phyloP scores from a whole-genome alignment of 2,888 invertebrate species.

The Maniola hyperantus region DNA sequence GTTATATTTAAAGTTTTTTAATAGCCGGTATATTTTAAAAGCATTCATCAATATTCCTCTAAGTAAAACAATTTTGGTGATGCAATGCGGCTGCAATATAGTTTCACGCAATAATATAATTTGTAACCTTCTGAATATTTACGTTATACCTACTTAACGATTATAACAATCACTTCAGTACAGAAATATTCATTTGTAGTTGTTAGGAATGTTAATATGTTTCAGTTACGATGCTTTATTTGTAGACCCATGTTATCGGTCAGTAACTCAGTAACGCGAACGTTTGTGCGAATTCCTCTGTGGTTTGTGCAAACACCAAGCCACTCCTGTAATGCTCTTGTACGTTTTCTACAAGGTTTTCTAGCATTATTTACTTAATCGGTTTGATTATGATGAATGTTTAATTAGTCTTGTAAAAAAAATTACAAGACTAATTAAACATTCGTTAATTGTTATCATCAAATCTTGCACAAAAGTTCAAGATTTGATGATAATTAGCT shows the following conservation, averaged over 20 bases:
- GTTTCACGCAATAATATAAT: background rate
- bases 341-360: slow-evolving; percentile 22
- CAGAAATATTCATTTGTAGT: slow-evolving; percentile 1
- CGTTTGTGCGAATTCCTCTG: slow-evolving; percentile 35
- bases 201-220: background rate
- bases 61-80: background rate
- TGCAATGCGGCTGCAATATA: slow-evolving; percentile 4
- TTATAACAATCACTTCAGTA: slow-evolving; percentile 1
- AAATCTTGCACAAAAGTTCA: too few relatives aligned
- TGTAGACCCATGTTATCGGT: slow-evolving; percentile 34
- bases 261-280: slow-evolving; percentile 28
- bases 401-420: too few relatives aligned
- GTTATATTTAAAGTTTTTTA: background rate
- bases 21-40: background rate
- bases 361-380: slow-evolving; percentile 14
- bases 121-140: slow-evolving; percentile 15
- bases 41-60: background rate
- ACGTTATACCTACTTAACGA: background rate
- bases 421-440: too few relatives aligned
- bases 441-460: too few relatives aligned
- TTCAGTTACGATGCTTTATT: slow-evolving; percentile 23
- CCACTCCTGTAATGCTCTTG: too few relatives aligned
- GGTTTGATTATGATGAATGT: too few relatives aligned
- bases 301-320: slow-evolving; percentile 32
- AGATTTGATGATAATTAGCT: too few relatives aligned